These are phyloP conservation scores for Bubalus kerabau DNA, from an alignment of 2,113 vertebrate species.

Conservation along the genomic window DNA sequence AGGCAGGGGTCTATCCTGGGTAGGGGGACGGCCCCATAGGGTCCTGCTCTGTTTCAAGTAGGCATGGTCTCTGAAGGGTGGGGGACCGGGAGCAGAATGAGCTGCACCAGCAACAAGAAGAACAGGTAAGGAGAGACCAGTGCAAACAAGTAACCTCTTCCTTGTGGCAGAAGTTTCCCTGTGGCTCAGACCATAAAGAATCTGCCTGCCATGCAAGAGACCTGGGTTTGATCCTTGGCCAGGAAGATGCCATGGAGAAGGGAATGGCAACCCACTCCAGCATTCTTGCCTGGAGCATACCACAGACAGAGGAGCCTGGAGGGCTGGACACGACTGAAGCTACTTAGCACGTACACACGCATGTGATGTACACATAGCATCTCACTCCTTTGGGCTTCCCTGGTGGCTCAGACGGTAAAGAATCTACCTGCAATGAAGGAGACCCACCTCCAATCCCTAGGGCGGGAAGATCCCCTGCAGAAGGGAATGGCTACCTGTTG, in stretches of 20 bases:
- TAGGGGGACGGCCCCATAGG: fast-evolving
- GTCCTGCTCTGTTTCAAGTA: background rate
- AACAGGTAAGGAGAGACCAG: background rate
- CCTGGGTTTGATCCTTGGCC: background rate
- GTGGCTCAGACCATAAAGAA: background rate
- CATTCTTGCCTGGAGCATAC: background rate
- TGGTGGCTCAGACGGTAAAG: background rate
- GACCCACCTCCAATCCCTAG: background rate
- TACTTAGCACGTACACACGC: fast-evolving
- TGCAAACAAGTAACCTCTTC: background rate
- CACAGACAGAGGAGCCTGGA: background rate
- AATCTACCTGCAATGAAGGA: background rate
- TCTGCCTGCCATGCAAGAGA: background rate
- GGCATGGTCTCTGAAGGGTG: background rate
- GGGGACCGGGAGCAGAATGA: background rate
- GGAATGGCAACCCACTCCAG: background rate
- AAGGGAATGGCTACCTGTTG: background rate
- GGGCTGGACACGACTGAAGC: background rate
- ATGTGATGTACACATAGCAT: background rate
- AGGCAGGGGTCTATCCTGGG: background rate
- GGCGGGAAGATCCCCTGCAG: background rate
- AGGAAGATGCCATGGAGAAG: background rate
- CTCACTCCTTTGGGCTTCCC: background rate
- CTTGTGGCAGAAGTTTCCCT: background rate
- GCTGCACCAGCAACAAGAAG: background rate